A percentile compares a stretch with the other conserved stretches of the same genome.
These are phyloP conservation scores for Chironomus tepperi DNA, from an alignment of 1,140 invertebrate species.

Conservation along the genomic window DNA sequence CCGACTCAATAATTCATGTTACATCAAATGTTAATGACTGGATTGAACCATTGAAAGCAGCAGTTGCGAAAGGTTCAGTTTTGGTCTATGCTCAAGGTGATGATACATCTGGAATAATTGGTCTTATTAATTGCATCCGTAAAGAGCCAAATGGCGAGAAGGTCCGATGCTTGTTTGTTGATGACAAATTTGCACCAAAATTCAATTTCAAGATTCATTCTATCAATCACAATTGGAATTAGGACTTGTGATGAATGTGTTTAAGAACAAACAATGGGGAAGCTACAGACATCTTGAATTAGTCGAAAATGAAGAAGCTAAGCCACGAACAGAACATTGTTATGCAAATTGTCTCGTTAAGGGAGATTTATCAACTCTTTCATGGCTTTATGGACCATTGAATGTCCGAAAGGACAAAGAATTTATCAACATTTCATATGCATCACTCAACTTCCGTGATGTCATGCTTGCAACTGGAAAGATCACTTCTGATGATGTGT, in stretches of 20 bases:
- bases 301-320: conserved; percentile 42
- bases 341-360: conserved; percentile 67
- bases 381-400: conserved; percentile 65
- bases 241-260: conserved; percentile 43
- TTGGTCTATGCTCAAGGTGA: conserved; percentile 29
- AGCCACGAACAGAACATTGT: conserved; percentile 47
- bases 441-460: conserved; percentile 51
- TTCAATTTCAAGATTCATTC: conserved; percentile 29
- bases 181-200: conserved; percentile 28
- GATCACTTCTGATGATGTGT: conserved; percentile 41
- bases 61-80: conserved; percentile 29
- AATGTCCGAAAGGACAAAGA: conserved; percentile 31
- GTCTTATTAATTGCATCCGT: conserved; percentile 42
- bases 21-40: conserved; percentile 33
- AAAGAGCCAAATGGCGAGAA: conserved; percentile 34
- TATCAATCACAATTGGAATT: conserved; percentile 32
- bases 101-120: conserved; percentile 47
- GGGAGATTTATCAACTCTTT: conserved; percentile 76
- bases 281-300: conserved; percentile 44
- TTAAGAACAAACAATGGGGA: conserved; percentile 28
- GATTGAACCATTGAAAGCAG: conserved; percentile 31
- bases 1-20: conserved; percentile 30
- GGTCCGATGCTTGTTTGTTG: conserved; percentile 29
- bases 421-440: conserved; percentile 39
- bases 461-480: conserved; percentile 51